Percentiles rank a stretch among this genome's conserved stretches.
Evolutionary conservation across 2,888 invertebrate genomes (phyloP).

Genomic region (Tipula unca): DNA sequence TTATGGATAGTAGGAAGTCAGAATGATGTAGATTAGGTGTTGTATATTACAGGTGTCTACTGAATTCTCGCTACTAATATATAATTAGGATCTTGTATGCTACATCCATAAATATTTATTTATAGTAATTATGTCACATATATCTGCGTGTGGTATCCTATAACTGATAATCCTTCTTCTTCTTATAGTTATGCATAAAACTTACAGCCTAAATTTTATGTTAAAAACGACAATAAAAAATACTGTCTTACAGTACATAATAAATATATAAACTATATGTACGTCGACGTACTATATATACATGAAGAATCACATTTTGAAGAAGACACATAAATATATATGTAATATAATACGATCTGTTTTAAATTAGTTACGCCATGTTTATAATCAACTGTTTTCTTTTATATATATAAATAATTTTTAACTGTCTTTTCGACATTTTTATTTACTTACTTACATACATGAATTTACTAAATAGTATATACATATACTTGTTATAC

Average conservation of each 20-base stretch:
- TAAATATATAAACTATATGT: no score
- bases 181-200: background rate
- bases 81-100: background rate
- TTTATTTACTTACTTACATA: background rate
- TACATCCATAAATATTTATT: background rate
- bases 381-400: conserved; percentile 18
- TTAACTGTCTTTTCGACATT: conserved; percentile 17
- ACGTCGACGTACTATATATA: background rate
- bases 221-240: background rate
- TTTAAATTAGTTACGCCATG: conserved; percentile 26
- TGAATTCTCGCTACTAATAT: no score
- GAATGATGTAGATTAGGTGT: background rate
- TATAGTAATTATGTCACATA: background rate
- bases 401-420: conserved; percentile 9
- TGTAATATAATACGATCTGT: conserved; percentile 26
- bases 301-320: background rate
- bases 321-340: background rate
- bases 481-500: background rate
- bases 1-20: background rate
- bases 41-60: background rate
- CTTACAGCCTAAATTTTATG: background rate
- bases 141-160: background rate
- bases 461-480: background rate
- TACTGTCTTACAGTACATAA: background rate
- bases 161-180: background rate